These are phyloP conservation scores for Oligia fasciuncula DNA, from an alignment of 2,888 invertebrate genomes.

Conservation along the genomic window DNA sequence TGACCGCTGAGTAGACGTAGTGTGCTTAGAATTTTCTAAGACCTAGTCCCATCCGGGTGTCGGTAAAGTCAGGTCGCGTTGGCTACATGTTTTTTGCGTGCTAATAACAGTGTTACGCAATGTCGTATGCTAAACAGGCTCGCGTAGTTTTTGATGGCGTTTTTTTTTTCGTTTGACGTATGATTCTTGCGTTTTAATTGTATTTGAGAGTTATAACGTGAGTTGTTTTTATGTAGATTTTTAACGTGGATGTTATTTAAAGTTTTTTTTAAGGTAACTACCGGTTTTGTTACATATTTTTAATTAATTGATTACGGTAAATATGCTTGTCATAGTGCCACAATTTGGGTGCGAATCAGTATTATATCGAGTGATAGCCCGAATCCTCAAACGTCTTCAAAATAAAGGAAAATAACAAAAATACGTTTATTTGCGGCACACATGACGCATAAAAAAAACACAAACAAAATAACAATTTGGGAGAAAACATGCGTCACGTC, in stretches of 20 bases:
- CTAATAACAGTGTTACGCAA: constrained; percentile 59
- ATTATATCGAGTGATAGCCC: not conserved
- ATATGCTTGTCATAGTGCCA: not conserved
- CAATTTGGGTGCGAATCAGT: not conserved
- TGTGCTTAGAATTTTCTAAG: constrained; percentile 74
- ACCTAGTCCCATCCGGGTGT: constrained; percentile 59
- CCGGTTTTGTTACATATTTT: not conserved
- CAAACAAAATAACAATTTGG: too few species aligned
- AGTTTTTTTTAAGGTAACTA: not conserved
- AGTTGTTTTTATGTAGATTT: constrained; percentile 36
- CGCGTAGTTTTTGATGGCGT: constrained; percentile 48
- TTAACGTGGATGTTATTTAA: not conserved
- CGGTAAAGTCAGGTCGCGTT: constrained; percentile 49
- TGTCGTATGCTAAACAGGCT: constrained; percentile 57
- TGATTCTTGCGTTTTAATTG: constrained; percentile 48
- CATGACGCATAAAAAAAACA: too few species aligned
- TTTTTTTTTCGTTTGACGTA: constrained; percentile 58
- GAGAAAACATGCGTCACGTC: too few species aligned
- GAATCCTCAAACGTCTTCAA: too few species aligned
- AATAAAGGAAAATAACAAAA: not conserved
- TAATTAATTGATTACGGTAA: not conserved
- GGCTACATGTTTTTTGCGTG: constrained; percentile 60
- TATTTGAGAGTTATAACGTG: constrained; percentile 34
- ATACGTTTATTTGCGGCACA: too few species aligned
- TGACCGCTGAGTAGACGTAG: constrained; percentile 76